Percentiles rank a stretch among this genome's conserved stretches.
phyloP scores from a whole-genome alignment of 2,797 vertebrate genomes.

The Graptemys geographica region DNA sequence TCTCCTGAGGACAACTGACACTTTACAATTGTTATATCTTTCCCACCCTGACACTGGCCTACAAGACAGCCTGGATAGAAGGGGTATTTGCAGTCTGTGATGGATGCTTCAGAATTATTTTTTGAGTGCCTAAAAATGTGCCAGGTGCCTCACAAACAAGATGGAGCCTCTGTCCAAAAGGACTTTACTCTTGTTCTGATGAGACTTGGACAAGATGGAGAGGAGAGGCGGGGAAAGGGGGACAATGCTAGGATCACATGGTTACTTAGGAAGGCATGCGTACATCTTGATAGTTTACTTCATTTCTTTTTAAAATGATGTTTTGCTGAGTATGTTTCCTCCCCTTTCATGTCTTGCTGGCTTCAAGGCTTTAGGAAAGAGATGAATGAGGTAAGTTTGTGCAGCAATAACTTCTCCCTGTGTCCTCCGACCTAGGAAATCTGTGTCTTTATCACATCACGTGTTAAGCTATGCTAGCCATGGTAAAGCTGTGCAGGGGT shows the following conservation, averaged over 20 bases:
- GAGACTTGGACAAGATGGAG: background rate
- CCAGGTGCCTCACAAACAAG: background rate
- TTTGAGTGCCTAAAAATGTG: background rate
- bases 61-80: background rate
- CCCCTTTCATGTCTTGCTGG: background rate
- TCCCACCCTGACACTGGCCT: background rate
- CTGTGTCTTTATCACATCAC: background rate
- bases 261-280: background rate
- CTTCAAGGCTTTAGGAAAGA: background rate
- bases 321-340: background rate
- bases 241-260: background rate
- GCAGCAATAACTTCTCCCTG: background rate
- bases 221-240: background rate
- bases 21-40: background rate
- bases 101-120: background rate
- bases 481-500: background rate
- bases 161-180: background rate
- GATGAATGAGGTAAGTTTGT: background rate
- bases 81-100: background rate
- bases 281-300: background rate
- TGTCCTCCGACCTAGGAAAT: background rate
- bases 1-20: background rate
- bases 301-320: background rate
- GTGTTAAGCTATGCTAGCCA: background rate
- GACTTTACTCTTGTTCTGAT: background rate